Evolutionary conservation across 2,113 vertebrate species (phyloP).

Genomic region (Misgurnus anguillicaudatus): DNA sequence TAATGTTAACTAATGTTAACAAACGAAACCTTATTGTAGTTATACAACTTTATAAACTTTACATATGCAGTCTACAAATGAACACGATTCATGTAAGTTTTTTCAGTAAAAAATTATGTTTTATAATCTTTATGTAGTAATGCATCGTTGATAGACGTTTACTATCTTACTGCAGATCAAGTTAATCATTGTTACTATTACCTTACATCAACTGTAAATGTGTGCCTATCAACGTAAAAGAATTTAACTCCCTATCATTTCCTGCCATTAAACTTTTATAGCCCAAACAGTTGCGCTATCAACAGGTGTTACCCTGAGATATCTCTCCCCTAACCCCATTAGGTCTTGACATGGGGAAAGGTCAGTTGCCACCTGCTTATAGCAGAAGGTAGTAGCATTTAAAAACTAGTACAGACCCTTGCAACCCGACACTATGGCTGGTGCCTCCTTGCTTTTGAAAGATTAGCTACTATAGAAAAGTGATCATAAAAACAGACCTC

Average conservation of each 20-base stretch:
- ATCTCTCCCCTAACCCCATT: slow-evolving; percentile 46
- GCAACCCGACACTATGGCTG: slow-evolving; percentile 48
- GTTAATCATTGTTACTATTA: slow-evolving; percentile 8
- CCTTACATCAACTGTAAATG: slow-evolving; percentile 4
- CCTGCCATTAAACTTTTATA: slow-evolving; percentile 40
- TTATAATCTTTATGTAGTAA: no score
- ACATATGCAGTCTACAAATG: not conserved
- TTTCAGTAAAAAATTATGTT: no score
- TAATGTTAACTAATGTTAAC: no score
- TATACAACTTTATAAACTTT: not conserved
- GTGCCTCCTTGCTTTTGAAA: slow-evolving; percentile 42
- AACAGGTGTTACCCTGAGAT: slow-evolving; percentile 67
- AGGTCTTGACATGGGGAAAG: slow-evolving; percentile 57
- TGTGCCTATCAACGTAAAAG: not conserved
- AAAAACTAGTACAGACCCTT: slow-evolving; percentile 27
- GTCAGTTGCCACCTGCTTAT: slow-evolving; percentile 61
- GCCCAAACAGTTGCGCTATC: slow-evolving; percentile 45
- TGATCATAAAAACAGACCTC: not conserved
- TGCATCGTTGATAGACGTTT: no score
- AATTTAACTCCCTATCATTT: slow-evolving; percentile 38
- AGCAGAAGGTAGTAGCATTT: slow-evolving; percentile 52
- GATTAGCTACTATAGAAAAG: slow-evolving; percentile 51
- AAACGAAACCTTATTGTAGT: no score
- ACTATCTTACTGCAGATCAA: not conserved
- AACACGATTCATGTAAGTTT: no score